Percentiles rank a stretch among this genome's conserved stretches.
phyloP scores from a whole-genome alignment of 2,797 vertebrate genomes.

The Sciaenops ocellatus region DNA sequence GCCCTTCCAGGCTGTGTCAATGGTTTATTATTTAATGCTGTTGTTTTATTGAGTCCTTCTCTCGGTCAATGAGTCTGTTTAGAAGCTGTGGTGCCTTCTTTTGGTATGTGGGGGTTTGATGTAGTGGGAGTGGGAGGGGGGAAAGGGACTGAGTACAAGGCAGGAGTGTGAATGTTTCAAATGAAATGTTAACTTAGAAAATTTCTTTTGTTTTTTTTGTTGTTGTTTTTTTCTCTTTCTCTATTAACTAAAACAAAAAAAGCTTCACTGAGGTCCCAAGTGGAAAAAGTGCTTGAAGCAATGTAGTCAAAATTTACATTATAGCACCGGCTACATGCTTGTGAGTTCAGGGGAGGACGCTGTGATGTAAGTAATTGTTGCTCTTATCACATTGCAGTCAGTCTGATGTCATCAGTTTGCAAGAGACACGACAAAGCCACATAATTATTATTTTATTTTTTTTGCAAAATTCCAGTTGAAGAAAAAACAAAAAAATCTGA shows the following conservation, averaged over 20 bases:
- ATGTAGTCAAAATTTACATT: conserved; percentile 52
- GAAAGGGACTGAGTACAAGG: conserved; percentile 55
- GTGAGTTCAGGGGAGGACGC: conserved; percentile 61
- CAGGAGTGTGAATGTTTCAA: conserved; percentile 84
- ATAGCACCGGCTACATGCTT: conserved; percentile 68
- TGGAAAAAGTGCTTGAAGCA: conserved; percentile 65
- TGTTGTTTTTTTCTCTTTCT: conserved; percentile 28
- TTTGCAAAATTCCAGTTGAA: conserved; percentile 10
- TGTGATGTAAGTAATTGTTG: conserved; percentile 60
- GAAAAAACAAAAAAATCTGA: neutral
- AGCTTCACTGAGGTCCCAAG: conserved; percentile 31
- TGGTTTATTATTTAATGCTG: conserved; percentile 78
- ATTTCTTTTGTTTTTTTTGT: conserved; percentile 20
- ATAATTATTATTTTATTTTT: neutral
- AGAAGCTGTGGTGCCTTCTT: conserved; percentile 95
- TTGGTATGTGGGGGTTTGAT: conserved; percentile 83
- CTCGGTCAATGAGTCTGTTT: conserved; percentile 84
- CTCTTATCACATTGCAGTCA: conserved; percentile 51
- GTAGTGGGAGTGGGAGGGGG: conserved; percentile 58
- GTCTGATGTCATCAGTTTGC: conserved; percentile 61
- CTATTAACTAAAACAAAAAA: conserved; percentile 48
- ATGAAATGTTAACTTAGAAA: conserved; percentile 69
- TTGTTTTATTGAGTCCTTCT: conserved; percentile 77
- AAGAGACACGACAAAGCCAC: conserved; percentile 52
- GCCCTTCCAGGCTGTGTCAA: conserved; percentile 64